phyloP scores from a whole-genome alignment of 2,888 invertebrate genomes.

The Watsonalla binaria region DNA sequence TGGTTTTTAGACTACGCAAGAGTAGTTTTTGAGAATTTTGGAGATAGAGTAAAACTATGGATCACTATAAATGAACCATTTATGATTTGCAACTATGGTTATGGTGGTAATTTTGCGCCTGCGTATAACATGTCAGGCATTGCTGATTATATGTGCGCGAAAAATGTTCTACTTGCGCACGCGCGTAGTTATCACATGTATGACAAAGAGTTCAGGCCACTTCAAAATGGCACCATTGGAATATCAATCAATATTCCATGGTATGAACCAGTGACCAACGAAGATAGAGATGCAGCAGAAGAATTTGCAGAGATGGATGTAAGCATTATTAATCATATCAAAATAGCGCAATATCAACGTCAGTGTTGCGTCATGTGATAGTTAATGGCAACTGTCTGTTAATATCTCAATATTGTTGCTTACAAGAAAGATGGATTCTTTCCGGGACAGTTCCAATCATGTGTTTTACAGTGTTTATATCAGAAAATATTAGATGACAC shows the following conservation, averaged over 20 bases:
- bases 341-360: no score
- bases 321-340: neutral
- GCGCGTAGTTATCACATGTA: neutral
- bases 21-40: constrained; percentile 64
- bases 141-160: constrained; percentile 66
- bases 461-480: no score
- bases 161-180: neutral
- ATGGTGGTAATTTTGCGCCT: neutral
- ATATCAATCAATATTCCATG: neutral
- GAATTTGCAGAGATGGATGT: neutral
- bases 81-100: neutral
- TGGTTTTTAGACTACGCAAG: constrained; percentile 46
- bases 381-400: no score
- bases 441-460: no score
- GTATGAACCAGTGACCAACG: neutral
- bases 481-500: no score
- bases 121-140: constrained; percentile 20
- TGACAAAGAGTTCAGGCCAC: constrained; percentile 81
- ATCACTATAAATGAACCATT: neutral
- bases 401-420: no score
- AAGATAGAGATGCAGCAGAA: neutral
- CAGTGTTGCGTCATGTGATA: no score
- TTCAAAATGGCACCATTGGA: constrained; percentile 24
- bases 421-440: no score
- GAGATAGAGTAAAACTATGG: constrained; percentile 28